These are phyloP conservation scores for Lagocephalus sceleratus DNA, from an alignment of 2,797 vertebrate genomes.

Conservation along the genomic window DNA sequence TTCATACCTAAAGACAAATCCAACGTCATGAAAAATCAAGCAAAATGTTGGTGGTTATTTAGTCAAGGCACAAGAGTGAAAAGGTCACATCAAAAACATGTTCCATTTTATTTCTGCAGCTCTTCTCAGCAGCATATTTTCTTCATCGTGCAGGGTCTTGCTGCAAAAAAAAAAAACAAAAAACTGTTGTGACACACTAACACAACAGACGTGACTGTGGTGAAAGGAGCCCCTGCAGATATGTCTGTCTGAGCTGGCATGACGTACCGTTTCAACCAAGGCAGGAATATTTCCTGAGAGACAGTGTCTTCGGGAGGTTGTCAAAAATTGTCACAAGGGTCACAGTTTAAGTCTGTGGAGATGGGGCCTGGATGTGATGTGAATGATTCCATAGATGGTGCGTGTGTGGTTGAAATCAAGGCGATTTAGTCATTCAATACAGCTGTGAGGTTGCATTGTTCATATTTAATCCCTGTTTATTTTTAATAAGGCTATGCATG, in stretches of 20 bases:
- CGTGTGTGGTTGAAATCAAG: constrained; percentile 7
- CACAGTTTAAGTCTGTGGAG: constrained; percentile 11
- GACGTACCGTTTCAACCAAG: constrained; percentile 29
- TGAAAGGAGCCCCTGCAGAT: constrained; percentile 39
- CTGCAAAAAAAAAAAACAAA: no score
- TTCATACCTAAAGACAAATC: no score
- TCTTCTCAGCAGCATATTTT: background rate
- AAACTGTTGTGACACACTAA: constrained; percentile 37
- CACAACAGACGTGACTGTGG: constrained; percentile 32
- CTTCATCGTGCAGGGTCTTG: background rate
- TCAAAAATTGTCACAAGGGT: constrained; percentile 34
- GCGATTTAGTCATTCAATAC: constrained; percentile 11
- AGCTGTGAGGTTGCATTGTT: constrained; percentile 5
- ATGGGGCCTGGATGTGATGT: background rate
- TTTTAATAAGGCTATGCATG: constrained; percentile 1
- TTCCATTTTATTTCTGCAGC: constrained; percentile 3
- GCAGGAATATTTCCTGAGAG: constrained; percentile 18
- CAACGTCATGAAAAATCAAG: no score
- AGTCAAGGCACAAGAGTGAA: constrained; percentile 8
- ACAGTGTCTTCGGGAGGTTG: constrained; percentile 17
- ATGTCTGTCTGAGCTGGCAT: constrained; percentile 26
- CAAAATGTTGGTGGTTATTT: no score
- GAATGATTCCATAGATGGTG: background rate
- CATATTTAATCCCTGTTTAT: background rate
- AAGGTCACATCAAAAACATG: constrained; percentile 33